Base-by-base conservation (phyloP, 2,888 invertebrate species). In the Beris chalybata region DNA sequence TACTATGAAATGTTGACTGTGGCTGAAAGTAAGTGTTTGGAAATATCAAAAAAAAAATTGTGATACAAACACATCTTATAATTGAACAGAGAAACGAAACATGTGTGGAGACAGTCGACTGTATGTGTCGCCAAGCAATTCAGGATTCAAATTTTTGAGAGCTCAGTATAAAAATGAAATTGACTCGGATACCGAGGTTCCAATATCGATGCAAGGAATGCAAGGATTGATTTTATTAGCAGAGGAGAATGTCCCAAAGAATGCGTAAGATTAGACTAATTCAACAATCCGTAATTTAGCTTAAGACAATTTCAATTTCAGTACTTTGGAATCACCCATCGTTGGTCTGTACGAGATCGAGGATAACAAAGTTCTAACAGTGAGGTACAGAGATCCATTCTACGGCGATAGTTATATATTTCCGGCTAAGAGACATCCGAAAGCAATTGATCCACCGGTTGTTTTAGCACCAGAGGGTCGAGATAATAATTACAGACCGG, bases 21-120 rank as follows among this genome's bases (percentile, higher is more conserved):
- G 9, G 95, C 89, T 61, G 98, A 99, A 83, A 87, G 90, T 86
- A 79, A 85, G 79, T 43, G 7, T 69, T 22, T n/a, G 43, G 6
- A 12, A 29, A 11, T 7, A 12, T 29, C 13, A n/a, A 52, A 13
- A 9, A 13, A 6, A 15, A 3, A 2, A 3, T 15, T 53, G 30
- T 3, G 32, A 52, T 52, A 52, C 11, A 22, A 29, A 2, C 2
- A 52, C 15, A 29, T 52, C 29, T 29, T 13, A 5, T 52, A 53
- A 22, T 5, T 53, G 5, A 9, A 22, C 74, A 90, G 89, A 79
- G 61, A 85, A 85, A 71, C 87, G 98, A 64, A 98, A 99, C 82
- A 83, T 90, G 64, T 85, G 89, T 69, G 97, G 98, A 1, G 88
- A 91, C 77, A 95, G 97, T 80, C 85, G 92, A n/a, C 82, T 98